Evolutionary conservation across 2,888 invertebrate genomes (phyloP).

Genomic region (Oscheius onirici): DNA sequence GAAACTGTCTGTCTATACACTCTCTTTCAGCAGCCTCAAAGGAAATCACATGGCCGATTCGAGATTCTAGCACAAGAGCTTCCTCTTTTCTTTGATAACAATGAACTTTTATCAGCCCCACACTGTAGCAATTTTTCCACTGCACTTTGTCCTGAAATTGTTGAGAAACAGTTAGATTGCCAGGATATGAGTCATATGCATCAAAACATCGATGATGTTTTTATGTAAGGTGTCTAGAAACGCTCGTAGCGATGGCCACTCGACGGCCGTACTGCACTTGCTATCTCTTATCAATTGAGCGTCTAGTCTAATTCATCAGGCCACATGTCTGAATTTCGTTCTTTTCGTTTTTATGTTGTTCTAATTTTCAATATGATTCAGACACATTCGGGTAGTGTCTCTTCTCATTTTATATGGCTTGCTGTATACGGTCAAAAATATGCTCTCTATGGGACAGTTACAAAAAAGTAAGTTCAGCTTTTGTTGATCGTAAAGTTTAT

Average conservation of each 20-base stretch:
- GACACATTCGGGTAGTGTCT: neutral
- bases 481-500: neutral
- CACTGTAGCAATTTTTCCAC: too few species aligned
- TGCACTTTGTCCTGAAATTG: too few species aligned
- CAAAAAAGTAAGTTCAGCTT: neutral
- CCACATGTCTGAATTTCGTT: slow-evolving; percentile 15
- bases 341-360: neutral
- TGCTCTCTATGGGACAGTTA: slow-evolving; percentile 16
- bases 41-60: too few species aligned
- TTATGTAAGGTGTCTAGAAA: neutral
- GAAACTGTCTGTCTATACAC: too few species aligned
- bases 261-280: slow-evolving; percentile 14
- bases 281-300: slow-evolving; percentile 28
- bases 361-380: too few species aligned
- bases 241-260: slow-evolving; percentile 5
- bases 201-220: slow-evolving; percentile 2
- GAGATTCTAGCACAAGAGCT: too few species aligned
- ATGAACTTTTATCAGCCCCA: too few species aligned
- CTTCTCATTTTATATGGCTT: slow-evolving; percentile 1
- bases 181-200: neutral
- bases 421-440: neutral
- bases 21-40: too few species aligned
- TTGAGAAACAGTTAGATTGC: too few species aligned
- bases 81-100: too few species aligned
- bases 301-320: neutral